Percentiles rank a stretch among this genome's conserved stretches.
Evolutionary conservation across 2,797 vertebrate genomes (phyloP).

Genomic region (Lophotriccus pileatus): DNA sequence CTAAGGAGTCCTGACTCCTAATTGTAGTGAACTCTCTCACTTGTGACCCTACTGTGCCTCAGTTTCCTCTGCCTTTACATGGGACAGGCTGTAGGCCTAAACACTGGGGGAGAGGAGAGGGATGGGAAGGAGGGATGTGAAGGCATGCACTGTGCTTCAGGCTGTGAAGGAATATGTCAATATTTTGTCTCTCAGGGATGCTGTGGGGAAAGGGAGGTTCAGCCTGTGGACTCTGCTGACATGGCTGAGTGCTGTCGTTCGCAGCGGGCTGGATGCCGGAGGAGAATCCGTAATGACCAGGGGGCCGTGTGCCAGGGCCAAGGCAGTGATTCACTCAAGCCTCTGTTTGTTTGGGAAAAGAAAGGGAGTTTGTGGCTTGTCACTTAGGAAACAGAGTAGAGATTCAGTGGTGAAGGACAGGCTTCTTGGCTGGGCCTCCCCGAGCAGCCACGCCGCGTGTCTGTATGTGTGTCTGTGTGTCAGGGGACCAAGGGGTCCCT

Average conservation of each 20-base stretch:
- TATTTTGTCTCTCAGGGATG: too few species aligned
- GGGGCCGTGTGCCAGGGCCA: constrained; percentile 10
- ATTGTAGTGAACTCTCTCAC: neutral
- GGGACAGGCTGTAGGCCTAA: neutral
- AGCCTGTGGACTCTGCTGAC: neutral
- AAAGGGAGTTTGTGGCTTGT: constrained; percentile 74
- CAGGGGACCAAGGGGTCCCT: constrained; percentile 44
- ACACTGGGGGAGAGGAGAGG: neutral
- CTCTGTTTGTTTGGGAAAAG: constrained; percentile 74
- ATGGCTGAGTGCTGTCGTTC: neutral
- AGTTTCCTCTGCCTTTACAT: neutral
- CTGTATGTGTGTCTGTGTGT: neutral
- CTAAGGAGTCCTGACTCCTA: neutral
- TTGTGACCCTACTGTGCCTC: neutral
- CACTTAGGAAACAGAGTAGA: constrained; percentile 72
- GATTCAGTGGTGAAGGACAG: constrained; percentile 64
- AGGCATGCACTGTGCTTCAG: neutral
- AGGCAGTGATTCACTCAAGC: constrained; percentile 65
- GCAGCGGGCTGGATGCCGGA: neutral
- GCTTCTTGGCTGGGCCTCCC: neutral
- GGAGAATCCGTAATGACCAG: constrained; percentile 32
- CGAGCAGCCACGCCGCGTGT: neutral
- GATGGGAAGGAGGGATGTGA: neutral
- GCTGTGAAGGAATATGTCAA: too few species aligned
- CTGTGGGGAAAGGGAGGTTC: neutral